Evolutionary conservation across 2,888 invertebrate genomes (phyloP), one percentile per base, ranked within the genome.

Genomic region (Caenorhabditis auriculariae): DNA sequence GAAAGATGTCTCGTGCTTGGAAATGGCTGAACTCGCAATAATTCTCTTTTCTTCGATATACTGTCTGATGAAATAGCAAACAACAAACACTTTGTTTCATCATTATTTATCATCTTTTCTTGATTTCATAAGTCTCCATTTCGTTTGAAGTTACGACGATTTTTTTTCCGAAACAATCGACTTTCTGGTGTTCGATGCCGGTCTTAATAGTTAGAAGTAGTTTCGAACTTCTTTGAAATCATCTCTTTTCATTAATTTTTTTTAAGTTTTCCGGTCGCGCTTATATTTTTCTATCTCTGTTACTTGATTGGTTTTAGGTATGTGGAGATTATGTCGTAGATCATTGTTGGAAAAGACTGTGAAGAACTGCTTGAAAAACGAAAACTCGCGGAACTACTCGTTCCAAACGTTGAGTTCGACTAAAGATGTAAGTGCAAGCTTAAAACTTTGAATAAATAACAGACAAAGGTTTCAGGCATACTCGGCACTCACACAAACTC

Each of bases 311-410:
- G n/a, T 28, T 58, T 43, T 44, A 48, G 58, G 38, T 35, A 62
- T 62, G 62, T 62, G 62, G 62, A 42, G 62, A 54, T 62, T 62
- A 54, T 57, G 57, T 48, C 57, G 62, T 21, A 62, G 52, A 62
- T 56, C 62, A 29, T 49, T 50, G 17, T n/a, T 57, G 21, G 50
- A 37, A 17, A 57, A 50, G n/a, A 42, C 52, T 35, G 45, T 57
- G 6, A 54, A 61, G 3, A 42, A 24, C 2, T 56, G 52, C 32
- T 19, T 55, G 41, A 51, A 44, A 12, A 38, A 37, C 5, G 46
- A 38, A 17, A 53, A 17, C 35, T 28, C 29, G 24, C 44, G 55
- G 0, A 49, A 53, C 7, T 50, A 56, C 37, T 57, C 53, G 24
- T 7, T 45, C 21, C 53, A 32, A 21, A 49, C 58, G 6, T 41